Percentiles rank a stretch among this genome's conserved stretches.
phyloP scores from a whole-genome alignment of 2,888 invertebrate species.

The Apodemia mormo region DNA sequence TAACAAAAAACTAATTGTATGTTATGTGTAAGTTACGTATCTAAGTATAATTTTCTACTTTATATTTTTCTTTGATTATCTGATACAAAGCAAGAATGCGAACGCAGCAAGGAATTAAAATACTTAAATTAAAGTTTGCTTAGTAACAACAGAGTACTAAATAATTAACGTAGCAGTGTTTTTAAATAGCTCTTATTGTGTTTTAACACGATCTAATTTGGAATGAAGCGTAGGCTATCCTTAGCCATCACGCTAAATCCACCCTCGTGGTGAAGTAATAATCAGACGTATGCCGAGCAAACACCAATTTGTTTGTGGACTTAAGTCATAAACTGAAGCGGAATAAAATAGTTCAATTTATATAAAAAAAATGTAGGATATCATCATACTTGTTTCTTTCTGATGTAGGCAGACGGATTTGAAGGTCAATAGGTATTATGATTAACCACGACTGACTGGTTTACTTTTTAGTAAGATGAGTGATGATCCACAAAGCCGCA shows the following conservation, averaged over 20 bases:
- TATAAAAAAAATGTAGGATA: no score
- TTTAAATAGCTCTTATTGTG: constrained; percentile 1
- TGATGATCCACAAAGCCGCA: no score
- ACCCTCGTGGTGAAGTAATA: constrained; percentile 61
- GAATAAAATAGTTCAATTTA: neutral
- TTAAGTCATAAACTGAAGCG: constrained; percentile 43
- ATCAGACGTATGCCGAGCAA: constrained; percentile 56
- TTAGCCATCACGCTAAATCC: constrained; percentile 49
- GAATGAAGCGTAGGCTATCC: neutral
- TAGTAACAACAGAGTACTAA: constrained; percentile 23
- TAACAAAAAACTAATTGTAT: no score
- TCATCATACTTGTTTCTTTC: no score
- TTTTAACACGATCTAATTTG: constrained; percentile 14
- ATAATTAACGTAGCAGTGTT: neutral
- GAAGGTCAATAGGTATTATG: no score
- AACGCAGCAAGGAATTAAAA: constrained; percentile 4
- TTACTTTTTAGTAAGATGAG: no score
- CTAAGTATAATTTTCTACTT: no score
- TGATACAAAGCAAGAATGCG: neutral
- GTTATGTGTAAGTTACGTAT: no score
- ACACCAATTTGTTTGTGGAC: constrained; percentile 49
- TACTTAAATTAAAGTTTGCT: constrained; percentile 18
- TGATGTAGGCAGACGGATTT: no score
- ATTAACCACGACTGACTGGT: no score
- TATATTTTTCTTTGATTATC: no score